Evolutionary conservation across 2,888 invertebrate species (phyloP).

Genomic region (Drosophila borealis): DNA sequence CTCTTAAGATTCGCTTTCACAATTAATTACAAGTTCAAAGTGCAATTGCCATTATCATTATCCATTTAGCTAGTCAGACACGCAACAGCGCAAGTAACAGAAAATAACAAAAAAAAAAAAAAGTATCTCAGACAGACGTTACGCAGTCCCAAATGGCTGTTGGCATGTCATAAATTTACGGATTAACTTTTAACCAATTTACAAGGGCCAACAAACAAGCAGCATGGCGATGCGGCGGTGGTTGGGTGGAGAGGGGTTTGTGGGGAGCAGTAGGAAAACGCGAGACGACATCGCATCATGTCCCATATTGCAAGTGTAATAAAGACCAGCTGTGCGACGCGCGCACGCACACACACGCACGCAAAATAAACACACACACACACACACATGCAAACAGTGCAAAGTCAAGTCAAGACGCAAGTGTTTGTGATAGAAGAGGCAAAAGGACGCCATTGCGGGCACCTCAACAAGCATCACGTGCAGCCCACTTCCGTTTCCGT

Average conservation of each 20-base stretch:
- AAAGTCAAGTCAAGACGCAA: conserved; percentile 63
- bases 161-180: conserved; percentile 78
- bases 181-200: conserved; percentile 81
- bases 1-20: conserved; percentile 19
- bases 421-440: conserved; percentile 66
- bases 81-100: conserved; percentile 32
- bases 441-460: conserved; percentile 54
- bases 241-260: conserved; percentile 8
- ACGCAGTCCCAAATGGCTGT: conserved; percentile 70
- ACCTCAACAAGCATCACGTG: conserved; percentile 75
- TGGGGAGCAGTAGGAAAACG: conserved; percentile 11
- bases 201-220: conserved; percentile 66
- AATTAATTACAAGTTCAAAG: conserved; percentile 74
- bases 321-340: conserved; percentile 70
- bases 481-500: conserved; percentile 77
- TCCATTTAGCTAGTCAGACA: conserved; percentile 68
- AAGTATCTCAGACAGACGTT: conserved; percentile 35
- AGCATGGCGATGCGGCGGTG: conserved; percentile 7
- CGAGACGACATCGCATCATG: conserved; percentile 64
- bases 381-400: conserved; percentile 12
- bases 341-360: conserved; percentile 26
- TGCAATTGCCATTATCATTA: conserved; percentile 72
- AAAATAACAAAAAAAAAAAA: conserved; percentile 11
- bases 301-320: conserved; percentile 77
- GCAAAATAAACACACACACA: conserved; percentile 15